These are phyloP conservation scores for Sapajus apella DNA, from an alignment of 2,113 vertebrate genomes.

Conservation along the genomic window DNA sequence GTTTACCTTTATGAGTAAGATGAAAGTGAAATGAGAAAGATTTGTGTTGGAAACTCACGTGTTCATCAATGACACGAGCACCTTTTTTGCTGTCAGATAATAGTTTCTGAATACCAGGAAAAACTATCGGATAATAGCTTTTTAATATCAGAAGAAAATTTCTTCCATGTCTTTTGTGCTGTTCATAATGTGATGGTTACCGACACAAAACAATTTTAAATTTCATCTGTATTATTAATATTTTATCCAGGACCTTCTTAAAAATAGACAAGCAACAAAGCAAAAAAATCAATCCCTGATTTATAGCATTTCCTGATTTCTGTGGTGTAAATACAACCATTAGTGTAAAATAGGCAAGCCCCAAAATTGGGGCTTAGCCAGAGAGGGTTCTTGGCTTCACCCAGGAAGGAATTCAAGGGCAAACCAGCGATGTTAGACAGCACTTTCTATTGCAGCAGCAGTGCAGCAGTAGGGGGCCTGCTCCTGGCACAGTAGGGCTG, in stretches of 20 bases:
- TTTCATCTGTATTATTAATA: not conserved
- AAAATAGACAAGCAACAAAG: not conserved
- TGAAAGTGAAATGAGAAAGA: not conserved
- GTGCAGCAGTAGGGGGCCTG: too few relatives aligned
- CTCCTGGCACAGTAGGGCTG: too few relatives aligned
- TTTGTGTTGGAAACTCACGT: fast-evolving
- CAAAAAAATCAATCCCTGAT: not conserved
- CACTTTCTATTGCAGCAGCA: too few relatives aligned
- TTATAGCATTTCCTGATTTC: not conserved
- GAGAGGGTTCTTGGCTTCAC: too few relatives aligned
- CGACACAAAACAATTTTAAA: not conserved
- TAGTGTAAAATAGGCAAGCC: too few relatives aligned
- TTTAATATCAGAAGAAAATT: not conserved
- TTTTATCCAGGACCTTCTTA: not conserved
- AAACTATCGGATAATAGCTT: not conserved
- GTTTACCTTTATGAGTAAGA: not conserved
- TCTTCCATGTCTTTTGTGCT: not conserved
- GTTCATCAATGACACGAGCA: not conserved
- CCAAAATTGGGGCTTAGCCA: too few relatives aligned
- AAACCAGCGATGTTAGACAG: too few relatives aligned
- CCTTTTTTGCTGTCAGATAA: not conserved
- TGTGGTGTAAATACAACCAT: not conserved
- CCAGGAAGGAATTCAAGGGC: too few relatives aligned
- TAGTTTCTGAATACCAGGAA: not conserved
- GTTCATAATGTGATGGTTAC: too few relatives aligned